Evolutionary conservation across 2,888 invertebrate species (phyloP), one percentile per base, ranked within the genome.

Genomic region (Hypsopygia costalis): DNA sequence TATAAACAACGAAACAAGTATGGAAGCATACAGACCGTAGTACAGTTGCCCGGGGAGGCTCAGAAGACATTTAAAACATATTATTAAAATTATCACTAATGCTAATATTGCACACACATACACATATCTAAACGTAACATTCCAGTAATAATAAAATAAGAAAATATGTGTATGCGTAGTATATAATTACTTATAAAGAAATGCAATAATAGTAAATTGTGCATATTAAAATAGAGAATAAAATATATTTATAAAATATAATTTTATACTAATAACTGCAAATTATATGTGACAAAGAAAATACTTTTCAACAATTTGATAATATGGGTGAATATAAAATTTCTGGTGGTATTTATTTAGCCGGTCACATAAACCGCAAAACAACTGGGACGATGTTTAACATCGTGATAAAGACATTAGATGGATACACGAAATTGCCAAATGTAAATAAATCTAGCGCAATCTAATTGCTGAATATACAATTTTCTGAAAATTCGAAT

Each of bases 91-190:
- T 72, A 74, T 62, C 47, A 65, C 69, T 83, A 82, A 47, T 85
- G 81, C 86, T 88, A 87, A 87, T 89, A 89, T 89, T 89, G 89
- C 89, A 89, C 88, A 86, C 88, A 88, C 89, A 88, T 88, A 88
- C 87, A 88, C 86, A 88, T 82, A 82, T 77, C 70, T 71, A 70
- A 76, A 77, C 70, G 55, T 68, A 74, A 71, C 66, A 65, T 73
- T 73, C 62, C 70, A 71, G 51, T 58, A 61, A 67, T 68, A 47
- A 51, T 57, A 68, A 74, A 75, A 67, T 58, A 70, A 69, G 66
- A 62, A 69, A 78, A 80, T 16, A 81, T 86, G 87, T 88, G 87
- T 87, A 86, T 82, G 87, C 80, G 86, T 69, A 88, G 70, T 75
- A 81, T 76, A 71, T 67, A 31, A 41, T 71, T n/a, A 77, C 66